Conservation (phyloP, 2,888 invertebrate genomes). For the Dryomyza anilis region DNA sequence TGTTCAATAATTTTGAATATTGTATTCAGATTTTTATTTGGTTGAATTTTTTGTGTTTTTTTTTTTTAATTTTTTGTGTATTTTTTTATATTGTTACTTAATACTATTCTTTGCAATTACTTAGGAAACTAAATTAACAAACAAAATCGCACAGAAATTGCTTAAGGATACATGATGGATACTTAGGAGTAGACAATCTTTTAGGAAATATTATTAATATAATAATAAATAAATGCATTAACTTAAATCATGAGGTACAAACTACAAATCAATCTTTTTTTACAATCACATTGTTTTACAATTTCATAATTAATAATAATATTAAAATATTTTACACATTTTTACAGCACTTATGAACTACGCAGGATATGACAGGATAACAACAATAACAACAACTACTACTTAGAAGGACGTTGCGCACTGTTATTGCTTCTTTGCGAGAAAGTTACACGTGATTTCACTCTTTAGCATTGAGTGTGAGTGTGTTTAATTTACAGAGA, state of each 20-base stretch:
- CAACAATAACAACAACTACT: not conserved
- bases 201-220: conserved; percentile 8
- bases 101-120: not conserved
- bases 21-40: conserved; percentile 1
- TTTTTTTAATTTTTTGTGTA: not conserved
- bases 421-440: conserved; percentile 22
- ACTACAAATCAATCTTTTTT: conserved; percentile 15
- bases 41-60: not conserved
- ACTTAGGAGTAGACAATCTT: too few relatives aligned
- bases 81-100: not conserved
- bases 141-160: not conserved
- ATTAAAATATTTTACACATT: not conserved
- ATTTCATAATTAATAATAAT: not conserved
- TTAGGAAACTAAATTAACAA: not conserved
- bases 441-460: conserved; percentile 21
- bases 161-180: not conserved
- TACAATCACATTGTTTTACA: conserved; percentile 18
- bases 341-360: too few relatives aligned
- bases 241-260: not conserved
- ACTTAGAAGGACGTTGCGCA: conserved; percentile 10
- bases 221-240: conserved; percentile 3
- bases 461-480: not conserved
- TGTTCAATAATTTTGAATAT: not conserved
- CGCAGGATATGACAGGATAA: too few relatives aligned
- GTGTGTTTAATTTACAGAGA: not conserved